Base-by-base conservation (phyloP, 2,888 invertebrate genomes). In the Leptura quadrifasciata region DNA sequence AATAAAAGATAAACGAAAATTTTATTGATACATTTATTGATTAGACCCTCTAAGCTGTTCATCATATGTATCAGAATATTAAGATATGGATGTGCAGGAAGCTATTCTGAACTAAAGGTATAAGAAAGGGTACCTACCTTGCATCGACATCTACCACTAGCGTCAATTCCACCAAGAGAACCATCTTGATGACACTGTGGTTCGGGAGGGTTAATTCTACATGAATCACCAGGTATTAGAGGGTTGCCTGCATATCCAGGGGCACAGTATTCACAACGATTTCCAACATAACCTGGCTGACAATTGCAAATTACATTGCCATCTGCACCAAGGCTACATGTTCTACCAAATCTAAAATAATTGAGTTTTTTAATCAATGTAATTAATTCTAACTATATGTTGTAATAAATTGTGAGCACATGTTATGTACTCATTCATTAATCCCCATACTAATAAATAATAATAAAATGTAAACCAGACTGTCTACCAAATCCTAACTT, bases 241-340 rank as follows among this genome's bases (percentile, higher is more conserved):
- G 97, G 97, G 88, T 96, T 95, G 12, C 97, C 97, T 75, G 92
- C 91, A 86, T 94, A 98, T 0, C 96, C 97, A 3, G 91, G 88
- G 0, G 94, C 93, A 86, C 98, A 97, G 64, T 90, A 88, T 84
- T 96, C 94, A 85, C 97, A 97, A 63, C 94, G 92, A 21, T 93
- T 90, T 9, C 97, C 97, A 69, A 88, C 89, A 85, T 94, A 96
- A 85, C 97, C 98, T 70, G 92, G 90, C 57, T 93, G 93, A 87
- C 98, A 98, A 79, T 95, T 92, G 87, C 98, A 98, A 3, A 93
- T 91, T 0, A 95, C 94, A 76, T 93, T 92, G 5, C 94, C 94
- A 82, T 95, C 94, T 0, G 92, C 89, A 63, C 93, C 95, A 17
- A 96, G 89, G 24, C 92, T 91, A 88, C 98, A 98, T 3, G 95